Evolutionary conservation across 2,888 invertebrate genomes (phyloP).

Genomic region (Odontothrips loti): DNA sequence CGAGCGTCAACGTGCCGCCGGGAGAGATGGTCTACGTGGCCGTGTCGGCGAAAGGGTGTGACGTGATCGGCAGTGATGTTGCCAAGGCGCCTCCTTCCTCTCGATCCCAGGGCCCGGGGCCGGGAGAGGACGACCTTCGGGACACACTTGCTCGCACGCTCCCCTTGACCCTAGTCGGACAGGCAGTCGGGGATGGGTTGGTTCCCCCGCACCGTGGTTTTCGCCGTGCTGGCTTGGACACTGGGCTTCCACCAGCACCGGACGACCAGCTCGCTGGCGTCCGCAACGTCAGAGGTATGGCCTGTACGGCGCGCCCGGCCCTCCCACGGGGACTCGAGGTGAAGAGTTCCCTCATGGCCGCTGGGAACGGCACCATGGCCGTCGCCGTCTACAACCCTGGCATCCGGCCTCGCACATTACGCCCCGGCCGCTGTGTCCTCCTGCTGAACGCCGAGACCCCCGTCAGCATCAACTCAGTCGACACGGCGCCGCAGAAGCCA

Average conservation of each 20-base stretch:
- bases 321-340: not conserved
- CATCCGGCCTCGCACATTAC: not conserved
- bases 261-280: not conserved
- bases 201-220: not conserved
- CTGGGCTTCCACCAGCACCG: not conserved
- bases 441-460: not conserved
- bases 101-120: not conserved
- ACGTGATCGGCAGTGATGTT: not conserved
- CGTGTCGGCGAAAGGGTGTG: slow-evolving; percentile 10
- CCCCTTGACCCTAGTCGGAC: slow-evolving; percentile 14
- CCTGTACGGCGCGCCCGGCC: not conserved
- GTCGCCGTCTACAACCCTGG: not conserved
- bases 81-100: not conserved
- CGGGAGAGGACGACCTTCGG: not conserved
- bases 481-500: not conserved
- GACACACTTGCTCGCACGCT: not conserved
- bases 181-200: slow-evolving; percentile 11
- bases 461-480: not conserved
- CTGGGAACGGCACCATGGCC: not conserved
- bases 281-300: slow-evolving; percentile 1
- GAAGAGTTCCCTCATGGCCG: not conserved
- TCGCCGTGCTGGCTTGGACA: not conserved
- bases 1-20: not conserved
- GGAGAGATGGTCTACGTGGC: not conserved
- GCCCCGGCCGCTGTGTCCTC: not conserved